These are phyloP conservation scores for Hypena proboscidalis DNA, from an alignment of 2,888 invertebrate species.

Conservation along the genomic window DNA sequence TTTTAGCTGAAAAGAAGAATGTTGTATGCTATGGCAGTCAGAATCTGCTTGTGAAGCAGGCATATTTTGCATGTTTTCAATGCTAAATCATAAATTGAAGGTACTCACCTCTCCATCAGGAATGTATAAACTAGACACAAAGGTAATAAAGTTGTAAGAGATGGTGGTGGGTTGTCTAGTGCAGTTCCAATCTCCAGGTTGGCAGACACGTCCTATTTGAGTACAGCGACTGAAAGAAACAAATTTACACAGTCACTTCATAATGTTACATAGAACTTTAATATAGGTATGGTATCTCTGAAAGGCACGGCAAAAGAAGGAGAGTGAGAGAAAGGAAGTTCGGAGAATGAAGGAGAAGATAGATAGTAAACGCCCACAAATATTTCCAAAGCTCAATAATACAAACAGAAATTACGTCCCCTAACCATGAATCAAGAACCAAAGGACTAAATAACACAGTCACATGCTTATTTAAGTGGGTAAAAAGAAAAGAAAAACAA, in stretches of 20 bases:
- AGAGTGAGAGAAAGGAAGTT: too few relatives aligned
- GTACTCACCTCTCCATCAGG: slow-evolving; percentile 76
- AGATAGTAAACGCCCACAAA: too few relatives aligned
- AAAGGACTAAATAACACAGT: too few relatives aligned
- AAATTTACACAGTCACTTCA: not conserved
- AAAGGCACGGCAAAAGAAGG: too few relatives aligned
- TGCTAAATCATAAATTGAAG: not conserved
- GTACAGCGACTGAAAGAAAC: slow-evolving; percentile 90
- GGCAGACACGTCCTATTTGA: slow-evolving; percentile 88
- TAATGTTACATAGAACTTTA: not conserved
- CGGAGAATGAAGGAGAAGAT: too few relatives aligned
- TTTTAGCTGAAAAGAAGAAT: slow-evolving; percentile 83
- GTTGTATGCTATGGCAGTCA: too few relatives aligned
- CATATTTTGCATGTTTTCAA: not conserved
- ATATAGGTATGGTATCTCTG: not conserved
- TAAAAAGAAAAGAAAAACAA: too few relatives aligned
- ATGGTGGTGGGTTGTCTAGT: slow-evolving; percentile 93
- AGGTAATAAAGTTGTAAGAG: slow-evolving; percentile 96
- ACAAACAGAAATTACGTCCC: too few relatives aligned
- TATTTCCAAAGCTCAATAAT: too few relatives aligned
- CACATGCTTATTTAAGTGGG: too few relatives aligned
- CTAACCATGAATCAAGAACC: too few relatives aligned
- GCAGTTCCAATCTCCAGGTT: slow-evolving; percentile 89
- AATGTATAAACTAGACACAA: slow-evolving; percentile 93
- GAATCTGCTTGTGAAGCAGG: too few relatives aligned